These are phyloP conservation scores for Drosophila neocordata DNA, from an alignment of 1,140 invertebrate species.

Conservation along the genomic window DNA sequence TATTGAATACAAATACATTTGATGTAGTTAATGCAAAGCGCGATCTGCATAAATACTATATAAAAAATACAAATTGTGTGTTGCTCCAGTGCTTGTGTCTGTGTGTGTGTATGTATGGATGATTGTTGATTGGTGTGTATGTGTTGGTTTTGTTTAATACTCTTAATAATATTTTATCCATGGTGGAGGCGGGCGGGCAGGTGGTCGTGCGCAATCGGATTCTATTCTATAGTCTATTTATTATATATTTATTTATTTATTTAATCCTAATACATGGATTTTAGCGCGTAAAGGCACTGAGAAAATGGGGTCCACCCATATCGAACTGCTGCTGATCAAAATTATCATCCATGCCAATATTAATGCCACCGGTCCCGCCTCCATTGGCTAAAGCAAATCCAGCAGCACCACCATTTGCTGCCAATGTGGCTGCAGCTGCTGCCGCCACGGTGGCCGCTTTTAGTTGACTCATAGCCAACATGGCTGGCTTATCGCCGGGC, in stretches of 20 bases:
- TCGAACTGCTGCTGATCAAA: slow-evolving; percentile 78
- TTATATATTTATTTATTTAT: background rate
- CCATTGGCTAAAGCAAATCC: slow-evolving; percentile 8
- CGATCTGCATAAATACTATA: slow-evolving; percentile 67
- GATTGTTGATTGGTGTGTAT: slow-evolving; percentile 12
- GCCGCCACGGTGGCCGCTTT: slow-evolving; percentile 62
- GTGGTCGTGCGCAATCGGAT: background rate
- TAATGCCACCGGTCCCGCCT: slow-evolving; percentile 8
- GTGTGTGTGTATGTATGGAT: slow-evolving; percentile 26
- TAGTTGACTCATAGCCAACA: slow-evolving; percentile 73
- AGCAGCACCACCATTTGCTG: slow-evolving; percentile 36
- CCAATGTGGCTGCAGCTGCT: slow-evolving; percentile 47
- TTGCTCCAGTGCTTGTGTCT: slow-evolving; percentile 43
- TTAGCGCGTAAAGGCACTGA: slow-evolving; percentile 79
- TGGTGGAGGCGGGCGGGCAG: background rate
- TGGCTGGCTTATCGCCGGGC: slow-evolving; percentile 77
- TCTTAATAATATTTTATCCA: slow-evolving; percentile 2
- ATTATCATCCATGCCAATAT: slow-evolving; percentile 51
- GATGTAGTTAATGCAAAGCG: slow-evolving; percentile 49
- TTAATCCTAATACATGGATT: background rate
- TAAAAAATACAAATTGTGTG: slow-evolving; percentile 73
- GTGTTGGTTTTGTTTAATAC: background rate
- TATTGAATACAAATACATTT: slow-evolving; percentile 62
- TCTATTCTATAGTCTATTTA: slow-evolving; percentile 1
- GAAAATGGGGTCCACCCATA: slow-evolving; percentile 78